Conservation (phyloP, 2,888 invertebrate species). For the Mactromeris polynyma region DNA sequence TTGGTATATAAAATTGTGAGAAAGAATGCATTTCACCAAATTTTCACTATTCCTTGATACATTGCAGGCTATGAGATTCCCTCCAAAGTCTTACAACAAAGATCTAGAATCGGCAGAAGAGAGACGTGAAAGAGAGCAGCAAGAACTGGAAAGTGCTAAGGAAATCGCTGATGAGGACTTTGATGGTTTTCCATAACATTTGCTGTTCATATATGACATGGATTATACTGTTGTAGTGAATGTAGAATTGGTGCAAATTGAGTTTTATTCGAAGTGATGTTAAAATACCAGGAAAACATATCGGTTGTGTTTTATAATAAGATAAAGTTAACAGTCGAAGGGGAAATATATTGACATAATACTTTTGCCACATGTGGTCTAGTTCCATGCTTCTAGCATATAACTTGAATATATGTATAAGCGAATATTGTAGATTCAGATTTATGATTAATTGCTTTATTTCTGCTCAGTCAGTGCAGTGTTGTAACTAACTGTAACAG, state of each 20-base stretch:
- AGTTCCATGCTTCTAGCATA: neutral
- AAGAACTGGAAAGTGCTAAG: constrained; percentile 99
- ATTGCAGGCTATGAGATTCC: constrained; percentile 98
- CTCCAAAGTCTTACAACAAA: constrained; percentile 99
- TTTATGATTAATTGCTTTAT: neutral
- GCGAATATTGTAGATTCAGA: neutral
- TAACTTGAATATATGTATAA: neutral
- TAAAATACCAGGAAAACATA: neutral
- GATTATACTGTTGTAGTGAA: neutral
- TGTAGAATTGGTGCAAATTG: constrained; percentile 14
- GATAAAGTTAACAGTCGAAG: neutral
- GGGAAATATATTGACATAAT: neutral
- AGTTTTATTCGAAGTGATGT: neutral
- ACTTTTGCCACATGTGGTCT: neutral
- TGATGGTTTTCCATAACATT: constrained; percentile 85
- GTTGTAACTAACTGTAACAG: neutral
- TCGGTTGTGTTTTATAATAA: neutral
- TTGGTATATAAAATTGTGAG: no score
- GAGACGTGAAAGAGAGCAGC: constrained; percentile 97
- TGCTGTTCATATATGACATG: neutral
- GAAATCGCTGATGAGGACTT: constrained; percentile 99
- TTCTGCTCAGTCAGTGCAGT: neutral
- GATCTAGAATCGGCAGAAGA: constrained; percentile 99
- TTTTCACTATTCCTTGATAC: neutral
- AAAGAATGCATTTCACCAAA: no score